A percentile compares a stretch with the other conserved stretches of the same genome.
Evolutionary conservation across 2,113 vertebrate species (phyloP).

Genomic region (Menura novaehollandiae): DNA sequence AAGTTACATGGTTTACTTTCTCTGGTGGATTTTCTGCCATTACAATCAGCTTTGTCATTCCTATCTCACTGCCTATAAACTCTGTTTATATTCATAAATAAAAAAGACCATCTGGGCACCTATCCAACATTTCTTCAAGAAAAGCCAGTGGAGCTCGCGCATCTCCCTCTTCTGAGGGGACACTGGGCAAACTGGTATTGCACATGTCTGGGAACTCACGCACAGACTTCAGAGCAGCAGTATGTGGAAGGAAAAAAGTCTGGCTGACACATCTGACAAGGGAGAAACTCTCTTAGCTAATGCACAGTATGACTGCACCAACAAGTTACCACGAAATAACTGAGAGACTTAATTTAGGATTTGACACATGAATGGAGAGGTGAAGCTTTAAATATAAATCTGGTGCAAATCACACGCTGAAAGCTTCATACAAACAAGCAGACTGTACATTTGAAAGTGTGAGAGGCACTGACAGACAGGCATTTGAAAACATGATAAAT

Average conservation of each 20-base stretch:
- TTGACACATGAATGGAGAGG: conserved; percentile 46
- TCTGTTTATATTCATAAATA: not conserved
- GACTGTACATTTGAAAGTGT: conserved; percentile 66
- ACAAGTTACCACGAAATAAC: not conserved
- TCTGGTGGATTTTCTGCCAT: not conserved
- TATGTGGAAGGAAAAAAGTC: not conserved
- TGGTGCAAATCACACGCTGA: conserved; percentile 59
- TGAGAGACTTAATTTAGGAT: conserved; percentile 30
- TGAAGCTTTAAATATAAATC: conserved; percentile 61
- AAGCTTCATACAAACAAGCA: conserved; percentile 61
- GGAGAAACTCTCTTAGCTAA: not conserved
- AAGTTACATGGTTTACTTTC: conserved; percentile 12
- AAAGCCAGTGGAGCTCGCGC: not conserved
- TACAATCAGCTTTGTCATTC: conserved; percentile 6
- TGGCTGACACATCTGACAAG: not conserved
- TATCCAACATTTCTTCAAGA: not conserved
- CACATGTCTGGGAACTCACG: not conserved
- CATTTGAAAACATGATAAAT: conserved; percentile 53
- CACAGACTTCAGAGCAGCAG: not conserved
- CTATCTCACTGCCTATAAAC: not conserved
- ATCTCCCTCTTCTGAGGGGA: not conserved
- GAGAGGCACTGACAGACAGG: conserved; percentile 62
- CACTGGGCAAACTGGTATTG: not conserved
- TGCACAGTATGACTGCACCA: not conserved
- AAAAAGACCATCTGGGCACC: not conserved